phyloP scores from a whole-genome alignment of 2,797 vertebrate species.

The Thalassophryne amazonica region DNA sequence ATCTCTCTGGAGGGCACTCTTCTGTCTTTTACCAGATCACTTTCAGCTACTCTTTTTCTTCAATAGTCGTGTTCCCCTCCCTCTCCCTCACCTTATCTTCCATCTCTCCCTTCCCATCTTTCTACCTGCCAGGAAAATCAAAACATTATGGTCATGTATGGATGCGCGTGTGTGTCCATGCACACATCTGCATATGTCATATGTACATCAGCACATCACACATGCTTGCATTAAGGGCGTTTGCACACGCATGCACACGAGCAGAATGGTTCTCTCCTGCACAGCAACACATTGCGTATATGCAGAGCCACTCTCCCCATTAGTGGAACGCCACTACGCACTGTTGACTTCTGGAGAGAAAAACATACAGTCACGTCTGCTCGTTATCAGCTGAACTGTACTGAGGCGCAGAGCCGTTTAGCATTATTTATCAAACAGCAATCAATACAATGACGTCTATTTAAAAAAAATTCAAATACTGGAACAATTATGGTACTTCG shows the following conservation, averaged over 20 bases:
- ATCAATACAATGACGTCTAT: slow-evolving; percentile 17
- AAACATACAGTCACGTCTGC: slow-evolving; percentile 66
- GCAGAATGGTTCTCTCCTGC: slow-evolving; percentile 65
- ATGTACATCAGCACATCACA: slow-evolving; percentile 12
- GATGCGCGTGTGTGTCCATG: slow-evolving; percentile 13
- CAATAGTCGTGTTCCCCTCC: slow-evolving; percentile 19
- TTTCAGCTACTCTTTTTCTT: slow-evolving; percentile 31
- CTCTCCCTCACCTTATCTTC: slow-evolving; percentile 21
- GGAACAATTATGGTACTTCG: slow-evolving; percentile 39
- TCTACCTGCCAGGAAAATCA: slow-evolving; percentile 27
- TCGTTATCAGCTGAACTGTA: slow-evolving; percentile 60
- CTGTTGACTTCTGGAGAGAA: slow-evolving; percentile 75
- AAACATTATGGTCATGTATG: slow-evolving; percentile 32
- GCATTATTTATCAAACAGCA: slow-evolving; percentile 33
- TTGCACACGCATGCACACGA: slow-evolving; percentile 31
- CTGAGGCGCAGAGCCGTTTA: too few relatives aligned
- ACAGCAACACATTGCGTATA: slow-evolving; percentile 78
- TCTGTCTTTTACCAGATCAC: slow-evolving; percentile 51
- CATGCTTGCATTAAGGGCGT: slow-evolving; percentile 34
- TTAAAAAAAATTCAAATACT: slow-evolving; percentile 4
- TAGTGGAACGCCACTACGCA: slow-evolving; percentile 69
- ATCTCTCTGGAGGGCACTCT: slow-evolving; percentile 51
- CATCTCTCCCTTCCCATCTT: slow-evolving; percentile 21
- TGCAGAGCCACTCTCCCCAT: slow-evolving; percentile 75
- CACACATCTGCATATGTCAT: slow-evolving; percentile 5